Base-by-base conservation (phyloP, 2,888 invertebrate genomes). In the Beris morrisii region DNA sequence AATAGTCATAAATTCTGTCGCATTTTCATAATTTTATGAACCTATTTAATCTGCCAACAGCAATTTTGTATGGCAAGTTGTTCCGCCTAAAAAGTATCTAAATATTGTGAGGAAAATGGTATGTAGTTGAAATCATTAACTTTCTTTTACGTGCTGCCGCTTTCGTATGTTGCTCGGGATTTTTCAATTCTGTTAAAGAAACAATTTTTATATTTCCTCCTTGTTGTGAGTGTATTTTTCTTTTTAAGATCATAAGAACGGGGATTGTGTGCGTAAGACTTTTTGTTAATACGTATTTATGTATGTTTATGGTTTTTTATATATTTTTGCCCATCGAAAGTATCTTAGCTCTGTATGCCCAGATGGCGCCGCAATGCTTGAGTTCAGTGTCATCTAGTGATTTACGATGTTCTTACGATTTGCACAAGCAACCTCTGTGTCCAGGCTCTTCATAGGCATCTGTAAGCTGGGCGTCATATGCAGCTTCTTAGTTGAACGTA, bases 381-480 rank as follows among this genome's bases (percentile, higher is more conserved):
- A 58, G 58, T 22, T 45, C 13, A 45, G 31, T 65, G 65, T 65
- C 67, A 67, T 65, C 52, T 46, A n/a, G 44, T 67, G 64, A 67
- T 67, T 67, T 67, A 67, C 52, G 67, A 63, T 56, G 38, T 52
- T 31, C 32, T 54, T 54, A 54, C 12, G 55, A 56, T 56, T 56
- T 56, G 55, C 55, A 38, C 22, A 5, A 52, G 22, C 15, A 56
- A 43, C 38, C 28, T 13, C n/a, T 15, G 13, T 13, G 30, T 56
- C 43, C 5, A 22, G 15, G 11, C 43, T 22, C 32, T 54, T 32
- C 15, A 32, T 9, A 52, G 28, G 13, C 38, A n/a, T 43, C 1
- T 5, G 22, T 56, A 38, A 12, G 30, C 38, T 38, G 55, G 55
- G 55, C 55, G 55, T 56, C 55, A 13, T 38, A 15, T 6, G 55